Conservation (phyloP, 2,888 invertebrate species). For the Drosophila siamana region DNA sequence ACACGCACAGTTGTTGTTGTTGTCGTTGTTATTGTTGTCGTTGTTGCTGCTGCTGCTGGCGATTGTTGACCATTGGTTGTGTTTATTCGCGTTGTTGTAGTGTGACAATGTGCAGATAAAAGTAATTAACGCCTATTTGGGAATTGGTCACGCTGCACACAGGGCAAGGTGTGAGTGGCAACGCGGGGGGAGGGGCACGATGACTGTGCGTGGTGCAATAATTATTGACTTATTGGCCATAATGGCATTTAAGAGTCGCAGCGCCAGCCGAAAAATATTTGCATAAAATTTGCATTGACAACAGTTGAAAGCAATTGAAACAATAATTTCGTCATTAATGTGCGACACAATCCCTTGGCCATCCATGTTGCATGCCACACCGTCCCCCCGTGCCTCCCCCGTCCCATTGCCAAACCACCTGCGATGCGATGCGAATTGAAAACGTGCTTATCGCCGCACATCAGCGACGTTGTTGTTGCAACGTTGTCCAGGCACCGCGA, state of each 20-base stretch:
- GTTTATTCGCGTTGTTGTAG: slow-evolving; percentile 46
- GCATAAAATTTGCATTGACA: slow-evolving; percentile 82
- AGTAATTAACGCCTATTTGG: slow-evolving; percentile 79
- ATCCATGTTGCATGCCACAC: not conserved
- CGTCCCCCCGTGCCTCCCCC: not conserved
- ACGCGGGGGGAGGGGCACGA: slow-evolving; percentile 2
- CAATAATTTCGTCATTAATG: slow-evolving; percentile 83
- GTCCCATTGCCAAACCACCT: slow-evolving; percentile 35
- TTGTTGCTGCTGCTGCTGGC: slow-evolving; percentile 14
- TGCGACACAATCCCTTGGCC: slow-evolving; percentile 64
- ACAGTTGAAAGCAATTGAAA: slow-evolving; percentile 82
- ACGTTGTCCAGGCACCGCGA: not conserved
- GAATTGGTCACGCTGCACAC: slow-evolving; percentile 48
- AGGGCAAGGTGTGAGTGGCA: not conserved
- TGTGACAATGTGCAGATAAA: slow-evolving; percentile 72
- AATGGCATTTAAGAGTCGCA: slow-evolving; percentile 70
- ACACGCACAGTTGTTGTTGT: slow-evolving; percentile 24
- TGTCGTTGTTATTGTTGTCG: slow-evolving; percentile 29
- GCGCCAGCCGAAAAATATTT: slow-evolving; percentile 65
- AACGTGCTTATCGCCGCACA: slow-evolving; percentile 80
- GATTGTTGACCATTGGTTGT: slow-evolving; percentile 4
- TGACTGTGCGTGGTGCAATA: slow-evolving; percentile 46
- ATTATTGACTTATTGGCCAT: slow-evolving; percentile 82
- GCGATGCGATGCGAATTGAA: slow-evolving; percentile 72
- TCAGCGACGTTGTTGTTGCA: slow-evolving; percentile 60